These are phyloP conservation scores for Scaeva pyrastri DNA, from an alignment of 2,888 invertebrate species.

Conservation along the genomic window DNA sequence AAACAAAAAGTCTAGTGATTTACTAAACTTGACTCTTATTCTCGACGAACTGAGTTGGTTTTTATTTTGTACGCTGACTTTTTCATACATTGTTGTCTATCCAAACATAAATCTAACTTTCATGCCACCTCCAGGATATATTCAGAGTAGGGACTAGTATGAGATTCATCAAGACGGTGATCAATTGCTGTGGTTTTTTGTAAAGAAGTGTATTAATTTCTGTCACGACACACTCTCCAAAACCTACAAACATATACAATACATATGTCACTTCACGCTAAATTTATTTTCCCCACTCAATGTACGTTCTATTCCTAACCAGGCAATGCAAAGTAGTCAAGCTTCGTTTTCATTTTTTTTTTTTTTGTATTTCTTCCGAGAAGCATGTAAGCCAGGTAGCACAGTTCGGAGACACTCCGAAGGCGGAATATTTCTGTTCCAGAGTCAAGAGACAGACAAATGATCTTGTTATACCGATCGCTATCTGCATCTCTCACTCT, in stretches of 20 bases:
- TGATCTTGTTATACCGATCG: constrained; percentile 74
- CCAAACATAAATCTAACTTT: constrained; percentile 6
- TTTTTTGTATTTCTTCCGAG: not conserved
- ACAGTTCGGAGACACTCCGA: constrained; percentile 45
- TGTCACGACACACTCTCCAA: constrained; percentile 64
- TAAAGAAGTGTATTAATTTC: constrained; percentile 67
- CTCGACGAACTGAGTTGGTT: no score
- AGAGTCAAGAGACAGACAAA: constrained; percentile 71
- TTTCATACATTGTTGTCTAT: no score
- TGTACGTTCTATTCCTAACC: no score
- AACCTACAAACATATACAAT: constrained; percentile 49
- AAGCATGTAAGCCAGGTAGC: constrained; percentile 43
- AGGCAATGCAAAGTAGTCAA: constrained; percentile 49
- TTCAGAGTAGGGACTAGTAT: constrained; percentile 23
- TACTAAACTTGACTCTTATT: no score
- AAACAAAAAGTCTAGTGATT: no score
- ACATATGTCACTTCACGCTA: constrained; percentile 61
- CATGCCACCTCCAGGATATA: constrained; percentile 31
- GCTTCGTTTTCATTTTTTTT: not conserved
- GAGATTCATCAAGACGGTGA: constrained; percentile 55
- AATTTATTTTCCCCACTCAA: constrained; percentile 66
- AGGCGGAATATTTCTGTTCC: constrained; percentile 71
- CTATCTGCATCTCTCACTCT: constrained; percentile 64
- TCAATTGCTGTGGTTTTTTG: constrained; percentile 42
- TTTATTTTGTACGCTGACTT: no score